Percentiles rank a stretch among this genome's conserved stretches.
Conservation (phyloP, 2,113 vertebrate species). For the Dicerorhinus sumatrensis region DNA sequence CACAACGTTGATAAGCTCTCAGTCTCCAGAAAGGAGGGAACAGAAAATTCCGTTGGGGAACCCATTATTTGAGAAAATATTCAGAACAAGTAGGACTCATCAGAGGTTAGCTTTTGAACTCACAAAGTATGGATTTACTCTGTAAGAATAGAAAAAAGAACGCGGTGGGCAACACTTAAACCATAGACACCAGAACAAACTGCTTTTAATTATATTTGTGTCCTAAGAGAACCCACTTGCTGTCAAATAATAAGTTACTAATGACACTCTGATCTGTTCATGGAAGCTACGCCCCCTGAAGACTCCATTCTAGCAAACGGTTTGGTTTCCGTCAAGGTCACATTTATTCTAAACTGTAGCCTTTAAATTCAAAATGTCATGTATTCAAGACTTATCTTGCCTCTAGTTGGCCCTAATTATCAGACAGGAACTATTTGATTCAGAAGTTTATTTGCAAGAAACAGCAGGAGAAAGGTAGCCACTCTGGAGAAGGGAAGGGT, state of each 20-base stretch:
- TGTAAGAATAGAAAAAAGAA: background rate
- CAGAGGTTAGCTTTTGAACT: background rate
- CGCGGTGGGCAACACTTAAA: background rate
- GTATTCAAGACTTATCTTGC: background rate
- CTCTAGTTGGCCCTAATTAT: background rate
- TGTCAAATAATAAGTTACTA: background rate
- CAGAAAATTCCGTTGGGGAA: background rate
- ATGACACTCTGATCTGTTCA: background rate
- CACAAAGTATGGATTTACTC: background rate
- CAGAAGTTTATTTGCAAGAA: constrained; percentile 10
- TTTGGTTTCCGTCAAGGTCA: constrained; percentile 22
- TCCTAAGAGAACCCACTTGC: constrained; percentile 43
- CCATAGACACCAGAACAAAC: background rate
- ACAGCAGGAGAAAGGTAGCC: background rate
- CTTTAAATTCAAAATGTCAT: background rate
- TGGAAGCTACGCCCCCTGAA: background rate
- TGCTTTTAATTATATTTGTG: constrained; percentile 30
- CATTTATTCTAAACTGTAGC: background rate
- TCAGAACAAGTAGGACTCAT: background rate
- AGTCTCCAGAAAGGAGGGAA: background rate
- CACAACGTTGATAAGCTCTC: background rate
- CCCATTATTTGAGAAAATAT: background rate
- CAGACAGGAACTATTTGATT: constrained; percentile 2
- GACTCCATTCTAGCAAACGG: background rate
- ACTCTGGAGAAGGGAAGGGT: background rate